phyloP scores from a whole-genome alignment of 2,797 vertebrate genomes.

The Chelon labrosus region DNA sequence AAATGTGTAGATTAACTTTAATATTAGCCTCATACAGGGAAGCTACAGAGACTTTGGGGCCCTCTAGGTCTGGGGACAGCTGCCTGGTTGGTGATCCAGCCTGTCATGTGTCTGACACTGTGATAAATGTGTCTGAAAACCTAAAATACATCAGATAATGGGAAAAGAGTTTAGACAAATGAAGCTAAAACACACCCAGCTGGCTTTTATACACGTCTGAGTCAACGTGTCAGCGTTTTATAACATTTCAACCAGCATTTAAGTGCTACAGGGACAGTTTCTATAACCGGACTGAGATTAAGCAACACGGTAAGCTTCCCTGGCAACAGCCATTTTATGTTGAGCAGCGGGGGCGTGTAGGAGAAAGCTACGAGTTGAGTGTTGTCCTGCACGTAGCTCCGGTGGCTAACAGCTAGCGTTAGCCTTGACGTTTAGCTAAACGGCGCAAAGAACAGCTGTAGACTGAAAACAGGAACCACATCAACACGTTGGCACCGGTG shows the following conservation, averaged over 20 bases:
- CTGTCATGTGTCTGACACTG: no score
- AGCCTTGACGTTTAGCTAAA: not conserved
- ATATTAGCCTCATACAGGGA: no score
- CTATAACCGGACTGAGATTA: not conserved
- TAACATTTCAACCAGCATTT: no score
- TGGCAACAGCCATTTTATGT: slow-evolving; percentile 66
- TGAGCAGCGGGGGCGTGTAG: slow-evolving; percentile 27
- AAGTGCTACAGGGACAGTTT: not conserved
- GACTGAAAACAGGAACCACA: not conserved
- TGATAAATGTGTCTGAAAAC: no score
- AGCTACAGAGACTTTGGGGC: no score
- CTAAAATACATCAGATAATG: not conserved
- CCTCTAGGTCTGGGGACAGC: no score
- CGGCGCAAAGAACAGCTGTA: not conserved
- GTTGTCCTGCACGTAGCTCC: not conserved
- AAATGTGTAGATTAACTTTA: no score
- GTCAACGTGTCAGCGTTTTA: no score
- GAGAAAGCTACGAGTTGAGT: slow-evolving; percentile 7
- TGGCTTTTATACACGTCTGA: no score
- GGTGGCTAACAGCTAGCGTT: not conserved
- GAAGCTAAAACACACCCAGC: no score
- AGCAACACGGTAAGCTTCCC: slow-evolving; percentile 35
- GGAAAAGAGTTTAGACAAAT: not conserved
- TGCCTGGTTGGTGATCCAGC: no score
- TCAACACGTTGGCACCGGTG: not conserved